These are phyloP conservation scores for Apodemus agrarius DNA, from an alignment of 2,797 vertebrate genomes.

Conservation along the genomic window DNA sequence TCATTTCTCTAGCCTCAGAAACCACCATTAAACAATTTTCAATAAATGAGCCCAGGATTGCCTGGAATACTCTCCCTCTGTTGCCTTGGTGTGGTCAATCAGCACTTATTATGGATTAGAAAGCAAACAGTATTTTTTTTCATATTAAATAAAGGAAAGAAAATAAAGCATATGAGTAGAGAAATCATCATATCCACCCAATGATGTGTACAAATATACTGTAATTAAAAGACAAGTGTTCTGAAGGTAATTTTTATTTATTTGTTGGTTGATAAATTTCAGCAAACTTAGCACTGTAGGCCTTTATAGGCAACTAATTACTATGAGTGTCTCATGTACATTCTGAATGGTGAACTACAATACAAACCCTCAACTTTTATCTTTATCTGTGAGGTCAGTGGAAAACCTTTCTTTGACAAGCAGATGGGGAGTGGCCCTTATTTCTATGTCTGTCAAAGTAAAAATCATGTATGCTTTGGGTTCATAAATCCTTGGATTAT, in stretches of 20 bases:
- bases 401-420: not conserved
- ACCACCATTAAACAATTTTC: conserved; percentile 30
- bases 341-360: not conserved
- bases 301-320: conserved; percentile 6
- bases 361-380: not conserved
- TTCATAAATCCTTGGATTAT: not conserved
- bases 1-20: not conserved
- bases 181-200: conserved; percentile 67
- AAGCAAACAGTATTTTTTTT: conserved; percentile 52
- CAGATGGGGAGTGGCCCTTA: not conserved
- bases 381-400: not conserved
- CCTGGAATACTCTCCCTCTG: conserved; percentile 21
- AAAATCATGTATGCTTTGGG: not conserved
- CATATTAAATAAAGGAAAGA: conserved; percentile 68
- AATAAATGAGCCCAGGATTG: conserved; percentile 40
- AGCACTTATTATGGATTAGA: conserved; percentile 58
- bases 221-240: conserved; percentile 72
- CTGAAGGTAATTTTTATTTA: conserved; percentile 40
- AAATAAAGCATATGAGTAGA: conserved; percentile 59
- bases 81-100: not conserved
- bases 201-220: conserved; percentile 63
- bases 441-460: not conserved
- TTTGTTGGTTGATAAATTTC: conserved; percentile 60
- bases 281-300: conserved; percentile 26
- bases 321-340: not conserved